These are phyloP conservation scores for Porites divaricata DNA, from an alignment of 92 coral and sea anemone genomes.

Conservation along the genomic window DNA sequence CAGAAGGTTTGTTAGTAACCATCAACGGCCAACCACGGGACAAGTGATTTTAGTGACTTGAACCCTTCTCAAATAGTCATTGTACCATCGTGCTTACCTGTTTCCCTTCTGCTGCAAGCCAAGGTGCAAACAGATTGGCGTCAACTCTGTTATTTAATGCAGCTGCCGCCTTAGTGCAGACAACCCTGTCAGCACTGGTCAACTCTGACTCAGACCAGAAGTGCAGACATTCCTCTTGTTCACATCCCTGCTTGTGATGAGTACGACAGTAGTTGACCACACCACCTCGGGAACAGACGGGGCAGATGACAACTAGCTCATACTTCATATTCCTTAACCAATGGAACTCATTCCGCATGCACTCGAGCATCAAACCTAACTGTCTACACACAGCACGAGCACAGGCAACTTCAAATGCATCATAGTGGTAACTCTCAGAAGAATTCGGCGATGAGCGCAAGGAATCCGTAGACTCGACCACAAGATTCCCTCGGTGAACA, in stretches of 20 bases:
- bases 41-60: background rate
- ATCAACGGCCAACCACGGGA: too few relatives aligned
- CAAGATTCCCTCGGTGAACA: conserved; percentile 17
- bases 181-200: background rate
- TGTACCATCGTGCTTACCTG: background rate
- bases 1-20: too few relatives aligned
- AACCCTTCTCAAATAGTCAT: background rate
- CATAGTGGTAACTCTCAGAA: background rate
- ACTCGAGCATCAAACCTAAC: conserved; percentile 36
- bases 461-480: background rate
- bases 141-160: conserved; percentile 27
- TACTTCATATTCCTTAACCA: conserved; percentile 47
- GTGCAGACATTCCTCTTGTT: conserved; percentile 46
- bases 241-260: conserved; percentile 18
- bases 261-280: conserved; percentile 15
- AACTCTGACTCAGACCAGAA: conserved; percentile 42
- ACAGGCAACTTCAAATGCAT: conserved; percentile 4
- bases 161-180: conserved; percentile 18
- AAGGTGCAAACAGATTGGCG: conserved; percentile 28
- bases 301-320: conserved; percentile 41
- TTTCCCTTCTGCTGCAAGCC: conserved; percentile 18
- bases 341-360: conserved; percentile 50
- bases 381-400: conserved; percentile 33
- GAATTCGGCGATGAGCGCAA: background rate
- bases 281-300: conserved; percentile 51